Conservation (phyloP, 2,797 vertebrate genomes). For the Glossophaga mutica region DNA sequence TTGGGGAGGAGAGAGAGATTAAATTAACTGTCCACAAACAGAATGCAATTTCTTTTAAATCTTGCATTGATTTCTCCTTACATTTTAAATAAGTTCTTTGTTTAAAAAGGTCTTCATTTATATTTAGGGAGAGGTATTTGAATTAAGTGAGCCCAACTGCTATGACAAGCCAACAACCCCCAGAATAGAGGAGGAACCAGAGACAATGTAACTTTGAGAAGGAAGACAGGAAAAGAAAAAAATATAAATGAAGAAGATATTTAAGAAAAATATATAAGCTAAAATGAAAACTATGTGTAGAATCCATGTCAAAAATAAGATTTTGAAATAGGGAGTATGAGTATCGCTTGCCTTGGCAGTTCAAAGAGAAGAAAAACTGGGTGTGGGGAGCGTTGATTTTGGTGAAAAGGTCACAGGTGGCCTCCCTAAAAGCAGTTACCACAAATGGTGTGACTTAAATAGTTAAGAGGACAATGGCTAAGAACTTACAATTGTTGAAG, state of each 20-base stretch:
- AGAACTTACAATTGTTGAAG: background rate
- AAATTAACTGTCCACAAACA: background rate
- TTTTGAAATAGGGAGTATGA: background rate
- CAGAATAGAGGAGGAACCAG: background rate
- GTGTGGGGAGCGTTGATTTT: background rate
- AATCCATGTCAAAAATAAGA: background rate
- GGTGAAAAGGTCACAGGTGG: background rate
- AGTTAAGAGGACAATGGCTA: background rate
- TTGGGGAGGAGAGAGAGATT: background rate
- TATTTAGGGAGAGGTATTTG: background rate
- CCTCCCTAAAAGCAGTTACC: background rate
- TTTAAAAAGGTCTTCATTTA: background rate
- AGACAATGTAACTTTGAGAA: background rate
- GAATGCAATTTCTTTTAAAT: background rate
- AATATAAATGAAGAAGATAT: background rate
- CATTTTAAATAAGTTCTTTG: background rate
- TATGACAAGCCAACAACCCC: background rate
- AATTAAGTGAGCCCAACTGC: background rate
- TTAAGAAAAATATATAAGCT: background rate
- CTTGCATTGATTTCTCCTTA: background rate
- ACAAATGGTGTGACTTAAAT: background rate
- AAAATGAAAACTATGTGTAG: background rate
- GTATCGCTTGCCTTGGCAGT: background rate
- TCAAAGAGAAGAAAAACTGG: background rate
- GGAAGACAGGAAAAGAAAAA: background rate